Base-by-base conservation (phyloP, 2,113 vertebrate genomes). In the Plotosus lineatus region DNA sequence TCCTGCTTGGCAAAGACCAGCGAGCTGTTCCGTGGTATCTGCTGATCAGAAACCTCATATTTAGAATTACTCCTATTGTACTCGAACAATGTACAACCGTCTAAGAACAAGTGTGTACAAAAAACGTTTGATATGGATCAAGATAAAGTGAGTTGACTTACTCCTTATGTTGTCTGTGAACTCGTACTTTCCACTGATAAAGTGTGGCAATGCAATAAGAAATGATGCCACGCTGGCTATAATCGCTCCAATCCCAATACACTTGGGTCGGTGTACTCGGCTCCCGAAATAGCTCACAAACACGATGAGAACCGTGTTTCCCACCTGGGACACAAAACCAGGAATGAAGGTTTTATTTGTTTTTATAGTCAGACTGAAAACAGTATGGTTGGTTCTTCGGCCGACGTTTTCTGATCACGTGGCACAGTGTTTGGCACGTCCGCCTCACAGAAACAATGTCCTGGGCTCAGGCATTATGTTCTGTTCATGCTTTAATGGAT, bases 261-360 rank as follows among this genome's bases (percentile, higher is more conserved):
- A 89, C 1, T 94, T 94, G 0, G 98, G 98, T 4, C 98, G 87
- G 88, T 99, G 97, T 1, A 98, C 94, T 0, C 95, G 89, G 86
- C 95, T 96, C 40, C 98, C 98, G 0, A 98, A 92, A 87, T 96
- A 99, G 80, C 98, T 99, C 60, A 99, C 90, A 4, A 99, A 96
- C 78, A 98, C 90, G 0, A 99, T 97, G 42, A 99, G 93, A 79
- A 95, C 1, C 0, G 95, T 96, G 90, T 97, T 99, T 6, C 97
- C 97, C 17, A 98, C 95, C 98, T 99, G 90, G 50, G 77, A n/a
- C n/a, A n/a, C n/a, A 56, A 36, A 72, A 36, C 19, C n/a, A 61
- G 4, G 40, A 15, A 42, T 17, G 33, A 11, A 48, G 71, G 10
- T 77, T 40, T 46, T n/a, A n/a, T 1, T 31, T 38, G 0, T 26